Percentiles rank a stretch among this genome's conserved stretches.
phyloP scores from a whole-genome alignment of 1,140 invertebrate genomes.

The Papilio dardanus region DNA sequence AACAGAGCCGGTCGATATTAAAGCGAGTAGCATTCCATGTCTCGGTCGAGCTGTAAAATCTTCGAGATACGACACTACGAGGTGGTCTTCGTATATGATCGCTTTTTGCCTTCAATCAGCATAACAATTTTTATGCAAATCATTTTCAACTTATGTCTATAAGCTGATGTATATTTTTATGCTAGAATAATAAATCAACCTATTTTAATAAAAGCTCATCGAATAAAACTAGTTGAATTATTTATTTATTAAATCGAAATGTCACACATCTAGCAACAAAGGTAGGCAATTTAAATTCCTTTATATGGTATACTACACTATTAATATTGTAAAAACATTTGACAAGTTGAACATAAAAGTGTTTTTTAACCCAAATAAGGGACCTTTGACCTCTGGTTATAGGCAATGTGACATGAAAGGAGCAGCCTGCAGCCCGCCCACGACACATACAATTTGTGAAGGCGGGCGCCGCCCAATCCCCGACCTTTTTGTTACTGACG shows the following conservation, averaged over 20 bases:
- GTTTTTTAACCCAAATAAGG: constrained; percentile 9
- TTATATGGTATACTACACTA: background rate
- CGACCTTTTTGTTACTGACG: constrained; percentile 13
- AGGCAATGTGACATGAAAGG: constrained; percentile 13
- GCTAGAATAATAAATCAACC: background rate
- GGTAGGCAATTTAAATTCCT: background rate
- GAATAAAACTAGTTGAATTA: background rate
- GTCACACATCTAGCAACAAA: too few species aligned
- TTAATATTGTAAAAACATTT: background rate
- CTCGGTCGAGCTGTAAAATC: constrained; percentile 42
- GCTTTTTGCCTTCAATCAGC: constrained; percentile 1
- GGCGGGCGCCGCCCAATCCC: constrained; percentile 30
- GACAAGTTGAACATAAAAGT: background rate
- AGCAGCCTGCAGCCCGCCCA: constrained; percentile 27
- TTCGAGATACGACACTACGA: constrained; percentile 37
- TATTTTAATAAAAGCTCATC: background rate
- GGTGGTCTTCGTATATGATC: constrained; percentile 38
- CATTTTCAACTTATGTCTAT: background rate
- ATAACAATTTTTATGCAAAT: background rate
- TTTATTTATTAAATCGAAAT: too few species aligned
- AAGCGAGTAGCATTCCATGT: constrained; percentile 46
- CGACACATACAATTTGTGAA: constrained; percentile 8
- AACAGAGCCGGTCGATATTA: constrained; percentile 39
- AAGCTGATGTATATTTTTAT: background rate
- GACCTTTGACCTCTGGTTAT: constrained; percentile 10